Evolutionary conservation across 2,113 vertebrate species (phyloP), one percentile per base, ranked within the genome.

Genomic region (Tachuris rubrigastra): DNA sequence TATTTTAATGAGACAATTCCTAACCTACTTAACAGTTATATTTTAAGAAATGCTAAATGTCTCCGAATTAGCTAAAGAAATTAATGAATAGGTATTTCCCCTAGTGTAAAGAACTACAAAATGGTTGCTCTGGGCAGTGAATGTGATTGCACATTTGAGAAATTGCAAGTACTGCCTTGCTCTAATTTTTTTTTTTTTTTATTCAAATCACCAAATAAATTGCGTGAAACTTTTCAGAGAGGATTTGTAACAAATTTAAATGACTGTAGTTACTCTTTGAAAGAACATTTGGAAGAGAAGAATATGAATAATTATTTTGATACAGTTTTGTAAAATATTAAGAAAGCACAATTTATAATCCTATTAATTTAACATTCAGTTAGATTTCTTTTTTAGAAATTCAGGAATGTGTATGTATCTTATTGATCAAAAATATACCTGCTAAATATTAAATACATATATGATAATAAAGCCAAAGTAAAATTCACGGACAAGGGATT

Each of bases 81-180:
- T 16, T 60, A 75, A 88, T 95, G 31, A 94, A 91, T 96, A 90
- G 21, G 53, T 67, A 75, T 86, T 95, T 91, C 80, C 92, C 93
- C 90, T 52, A 18, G 84, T 76, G 89, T 63, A 94, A 87, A 92
- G 52, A 84, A 60, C 42, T 94, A 75, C 75, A 91, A 84, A 97
- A 95, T 59, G 16, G 60, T 95, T 96, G 95, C 87, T 95, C 50
- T 90, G 72, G 75, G 95, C 93, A 94, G 30, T 50, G 67, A 91
- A 78, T 94, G n/a, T 73, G 33, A 93, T 91, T 65, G 87, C 14
- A 90, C 5, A 71, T 86, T 87, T 68, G 22, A 59, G 10, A 93
- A 73, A 90, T 85, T 84, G 16, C 46, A 78, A 76, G 42, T 63
- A 44, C 16, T 76, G 16, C 7, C 23, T 76, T 90, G 35, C 7